Evolutionary conservation across 92 coral and sea anemone species (phyloP), one percentile per base, ranked within the genome.

Genomic region (Paragorgia papillata): DNA sequence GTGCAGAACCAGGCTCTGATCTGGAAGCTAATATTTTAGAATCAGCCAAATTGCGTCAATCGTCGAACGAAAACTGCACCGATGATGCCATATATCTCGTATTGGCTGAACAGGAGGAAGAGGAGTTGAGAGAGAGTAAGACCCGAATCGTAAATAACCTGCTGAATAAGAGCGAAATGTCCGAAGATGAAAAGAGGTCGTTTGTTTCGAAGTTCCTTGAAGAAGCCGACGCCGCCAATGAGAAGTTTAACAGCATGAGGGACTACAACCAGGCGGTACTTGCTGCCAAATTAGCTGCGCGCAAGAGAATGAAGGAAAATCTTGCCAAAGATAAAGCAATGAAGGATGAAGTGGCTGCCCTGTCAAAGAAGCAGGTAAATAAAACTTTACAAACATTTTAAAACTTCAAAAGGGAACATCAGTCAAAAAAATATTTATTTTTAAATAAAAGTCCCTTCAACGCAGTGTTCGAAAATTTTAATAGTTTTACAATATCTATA

Each of bases 231-330:
- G 89, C 83, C 18, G 83, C 85, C 88, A 84, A 76, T n/a, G 83
- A 91, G 75, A 81, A 79, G 12, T 91, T 83, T 80, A 70, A 80
- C 27, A 85, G 84, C 80, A 62, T 73, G 90, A 90, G 87, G 71
- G 53, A 76, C 25, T 92, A 89, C 79, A 88, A 91, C 74, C 84
- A 79, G 20, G 97, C 90, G 2, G 87, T 91, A 12, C 88, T 94
- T 41, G 93, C 93, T 3, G 97, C 98, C 13, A 94, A 91, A 69
- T 85, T 94, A 33, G 98, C 98, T 13, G 98, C 98, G 9, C 80
- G 97, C n/a, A 91, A 88, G 73, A 87, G 95, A 33, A 80, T 88
- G 79, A 94, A 89, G 58, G 97, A 88, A 20, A 88, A 91, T 40
- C 84, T 87, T 69, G 74, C 79, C 61, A 87, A 87, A 55, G 98